Base-by-base conservation (phyloP, 2,888 invertebrate genomes). In the Scelioninae gen. 1 region DNA sequence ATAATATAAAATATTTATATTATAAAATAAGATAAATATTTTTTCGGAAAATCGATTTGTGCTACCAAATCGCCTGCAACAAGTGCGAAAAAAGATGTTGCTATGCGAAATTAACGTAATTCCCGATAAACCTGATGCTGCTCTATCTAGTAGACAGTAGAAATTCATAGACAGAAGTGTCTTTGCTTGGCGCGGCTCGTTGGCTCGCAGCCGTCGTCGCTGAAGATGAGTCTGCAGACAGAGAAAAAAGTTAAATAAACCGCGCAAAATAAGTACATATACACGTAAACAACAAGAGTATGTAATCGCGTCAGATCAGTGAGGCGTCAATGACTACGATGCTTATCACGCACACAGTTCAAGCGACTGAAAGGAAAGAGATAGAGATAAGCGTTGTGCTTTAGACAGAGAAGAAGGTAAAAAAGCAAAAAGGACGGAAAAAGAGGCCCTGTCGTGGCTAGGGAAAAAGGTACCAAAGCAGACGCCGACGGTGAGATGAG, bases 281-380 rank as follows among this genome's bases (percentile, higher is more conserved):
- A 79, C 79, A 85, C 63, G 83, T 82, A 87, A 85, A 87, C 85
- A 85, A 84, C 85, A 86, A 81, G 71, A 68, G 74, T 76, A 71
- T 79, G 82, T 89, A 91, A 91, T 91, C 91, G 89, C 88, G 89
- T 90, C 88, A 89, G 88, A 89, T 88, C 89, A 89, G 82, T 86
- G 89, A 89, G 88, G 88, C 88, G 88, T 87, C 88, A 86, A 87
- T 87, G 84, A 87, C 86, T 86, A 82, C 45, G 45, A 47, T 4
- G 45, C 77, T 77, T 83, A 79, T 84, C 84, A 79, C 84, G 79
- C 84, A 78, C 71, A 79, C 65, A 72, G 65, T 38, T 65, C 66
- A 15, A 1, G 76, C 68, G 81, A 38, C 16, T 75, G 68, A 81
- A 53, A 15, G 66, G 69, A 82, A 29, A 29, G n/a, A 65, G 82